These are phyloP conservation scores for Trichosurus vulpecula DNA, from an alignment of 2,797 vertebrate species.

Conservation along the genomic window DNA sequence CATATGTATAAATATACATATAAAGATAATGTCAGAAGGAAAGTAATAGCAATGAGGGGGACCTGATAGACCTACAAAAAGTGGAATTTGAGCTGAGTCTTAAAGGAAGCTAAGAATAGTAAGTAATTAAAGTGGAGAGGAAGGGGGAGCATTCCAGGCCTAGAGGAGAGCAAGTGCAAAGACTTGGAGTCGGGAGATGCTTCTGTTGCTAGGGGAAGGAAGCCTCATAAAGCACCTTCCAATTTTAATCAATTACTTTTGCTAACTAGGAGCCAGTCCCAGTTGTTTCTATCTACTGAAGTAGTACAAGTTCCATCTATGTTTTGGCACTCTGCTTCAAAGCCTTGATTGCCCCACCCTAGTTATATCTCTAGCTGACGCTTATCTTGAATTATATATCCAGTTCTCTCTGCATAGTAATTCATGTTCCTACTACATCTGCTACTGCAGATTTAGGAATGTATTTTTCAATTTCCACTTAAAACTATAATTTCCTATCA, in stretches of 20 bases:
- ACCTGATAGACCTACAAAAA: not conserved
- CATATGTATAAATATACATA: too few species aligned
- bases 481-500: not conserved
- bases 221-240: not conserved
- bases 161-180: not conserved
- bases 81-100: not conserved
- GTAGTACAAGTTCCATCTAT: not conserved
- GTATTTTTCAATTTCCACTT: not conserved
- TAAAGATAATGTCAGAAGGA: not conserved
- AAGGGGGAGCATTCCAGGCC: not conserved
- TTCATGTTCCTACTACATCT: not conserved
- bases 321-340: not conserved
- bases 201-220: not conserved
- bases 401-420: not conserved
- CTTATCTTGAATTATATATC: not conserved
- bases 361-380: not conserved
- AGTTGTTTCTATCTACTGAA: not conserved
- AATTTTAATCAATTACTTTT: not conserved
- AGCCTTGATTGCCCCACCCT: not conserved
- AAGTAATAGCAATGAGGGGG: not conserved
- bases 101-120: not conserved
- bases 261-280: not conserved
- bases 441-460: not conserved
- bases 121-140: not conserved
- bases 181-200: not conserved